These are phyloP conservation scores for Tonatia bakeri DNA, from an alignment of 2,113 vertebrate species.

Conservation along the genomic window DNA sequence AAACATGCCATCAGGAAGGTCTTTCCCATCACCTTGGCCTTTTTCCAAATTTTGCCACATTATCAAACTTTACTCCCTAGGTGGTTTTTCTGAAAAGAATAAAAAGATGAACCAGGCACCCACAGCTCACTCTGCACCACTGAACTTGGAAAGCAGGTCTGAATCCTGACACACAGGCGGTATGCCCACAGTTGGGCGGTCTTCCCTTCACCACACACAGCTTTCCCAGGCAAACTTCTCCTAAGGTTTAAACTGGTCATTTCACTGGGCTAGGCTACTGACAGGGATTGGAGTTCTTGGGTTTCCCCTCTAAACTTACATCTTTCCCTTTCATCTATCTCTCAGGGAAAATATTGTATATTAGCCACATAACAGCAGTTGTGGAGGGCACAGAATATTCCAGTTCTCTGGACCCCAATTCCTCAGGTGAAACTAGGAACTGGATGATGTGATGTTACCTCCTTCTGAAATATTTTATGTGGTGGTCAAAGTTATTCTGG, in stretches of 20 bases:
- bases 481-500: neutral
- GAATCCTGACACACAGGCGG: neutral
- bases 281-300: neutral
- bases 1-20: neutral
- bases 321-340: neutral
- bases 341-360: neutral
- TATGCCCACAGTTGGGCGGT: neutral
- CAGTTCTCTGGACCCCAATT: neutral
- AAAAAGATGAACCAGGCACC: neutral
- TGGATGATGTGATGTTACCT: neutral
- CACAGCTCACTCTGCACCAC: neutral
- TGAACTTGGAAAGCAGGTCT: neutral
- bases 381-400: neutral
- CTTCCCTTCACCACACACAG: neutral
- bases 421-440: neutral
- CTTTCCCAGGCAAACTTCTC: neutral
- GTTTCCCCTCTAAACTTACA: neutral
- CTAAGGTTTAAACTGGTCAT: neutral
- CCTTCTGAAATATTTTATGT: neutral
- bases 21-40: neutral
- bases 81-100: neutral
- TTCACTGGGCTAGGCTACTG: neutral
- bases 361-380: neutral
- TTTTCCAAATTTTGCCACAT: neutral
- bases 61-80: neutral